Conservation (phyloP, 92 coral and sea anemone genomes). For the Micromussa lordhowensis region DNA sequence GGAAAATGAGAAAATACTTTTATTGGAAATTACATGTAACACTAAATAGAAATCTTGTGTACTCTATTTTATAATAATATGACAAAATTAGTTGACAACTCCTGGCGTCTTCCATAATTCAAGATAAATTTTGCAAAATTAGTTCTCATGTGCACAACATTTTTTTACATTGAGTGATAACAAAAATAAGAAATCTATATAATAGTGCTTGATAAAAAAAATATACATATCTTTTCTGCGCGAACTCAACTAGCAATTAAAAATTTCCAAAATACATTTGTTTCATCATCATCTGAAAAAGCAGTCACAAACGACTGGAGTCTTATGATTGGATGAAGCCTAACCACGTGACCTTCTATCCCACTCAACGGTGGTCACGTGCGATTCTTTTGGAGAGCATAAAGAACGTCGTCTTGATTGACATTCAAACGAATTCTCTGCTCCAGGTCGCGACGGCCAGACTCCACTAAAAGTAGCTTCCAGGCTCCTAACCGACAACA, state of each 20-base stretch:
- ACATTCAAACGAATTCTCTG: slow-evolving; percentile 95
- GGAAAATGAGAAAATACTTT: background rate
- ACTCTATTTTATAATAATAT: slow-evolving; percentile 3
- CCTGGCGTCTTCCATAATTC: background rate
- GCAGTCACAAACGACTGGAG: background rate
- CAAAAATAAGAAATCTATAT: background rate
- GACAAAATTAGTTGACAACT: background rate
- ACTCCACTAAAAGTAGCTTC: slow-evolving; percentile 86
- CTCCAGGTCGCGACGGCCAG: slow-evolving; percentile 91
- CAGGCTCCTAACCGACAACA: slow-evolving; percentile 90
- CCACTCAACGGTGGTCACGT: background rate
- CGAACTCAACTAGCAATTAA: background rate
- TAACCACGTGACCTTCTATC: background rate
- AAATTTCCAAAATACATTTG: background rate
- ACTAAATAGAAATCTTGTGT: background rate
- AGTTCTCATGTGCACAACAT: background rate
- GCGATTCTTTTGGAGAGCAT: slow-evolving; percentile 69
- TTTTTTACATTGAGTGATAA: background rate
- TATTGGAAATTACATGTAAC: background rate
- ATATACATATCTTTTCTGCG: background rate
- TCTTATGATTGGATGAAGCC: background rate
- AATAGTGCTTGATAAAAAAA: background rate
- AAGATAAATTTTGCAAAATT: background rate
- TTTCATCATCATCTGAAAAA: background rate
- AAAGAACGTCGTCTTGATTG: slow-evolving; percentile 90